A percentile compares a stretch with the other conserved stretches of the same genome.
Evolutionary conservation across 2,888 invertebrate species (phyloP).

Genomic region (Himalopsyche japonica): DNA sequence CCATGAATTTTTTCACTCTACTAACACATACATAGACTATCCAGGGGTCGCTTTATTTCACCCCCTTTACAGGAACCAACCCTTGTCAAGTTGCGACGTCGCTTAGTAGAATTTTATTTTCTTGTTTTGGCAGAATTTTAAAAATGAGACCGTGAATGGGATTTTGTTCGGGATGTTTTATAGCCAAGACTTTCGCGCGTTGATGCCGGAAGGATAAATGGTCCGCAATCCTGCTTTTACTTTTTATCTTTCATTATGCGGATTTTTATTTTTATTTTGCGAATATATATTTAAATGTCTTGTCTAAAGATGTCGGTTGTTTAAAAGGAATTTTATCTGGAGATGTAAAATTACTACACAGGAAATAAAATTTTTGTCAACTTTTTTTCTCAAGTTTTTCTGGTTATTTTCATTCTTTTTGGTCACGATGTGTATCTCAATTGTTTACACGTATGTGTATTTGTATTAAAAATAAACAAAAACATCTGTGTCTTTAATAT

Average conservation of each 20-base stretch:
- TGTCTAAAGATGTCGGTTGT: not conserved
- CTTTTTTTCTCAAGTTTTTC: not conserved
- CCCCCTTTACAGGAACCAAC: slow-evolving; percentile 29
- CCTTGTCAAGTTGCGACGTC: slow-evolving; percentile 38
- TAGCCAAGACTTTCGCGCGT: slow-evolving; percentile 7
- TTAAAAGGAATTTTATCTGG: not conserved
- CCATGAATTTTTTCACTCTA: slow-evolving; percentile 30
- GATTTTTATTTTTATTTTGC: not conserved
- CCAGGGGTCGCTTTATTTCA: slow-evolving; percentile 29
- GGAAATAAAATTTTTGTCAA: not conserved
- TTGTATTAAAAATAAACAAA: not conserved
- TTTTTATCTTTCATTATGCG: not conserved
- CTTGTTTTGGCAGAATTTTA: slow-evolving; percentile 38
- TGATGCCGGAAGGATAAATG: slow-evolving; percentile 7
- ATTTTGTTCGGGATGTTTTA: slow-evolving; percentile 34
- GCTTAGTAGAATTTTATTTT: slow-evolving; percentile 39
- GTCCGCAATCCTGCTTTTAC: not conserved
- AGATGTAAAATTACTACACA: not conserved
- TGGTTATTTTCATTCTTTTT: not conserved
- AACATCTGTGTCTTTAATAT: not conserved
- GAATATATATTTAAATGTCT: not conserved
- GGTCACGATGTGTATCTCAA: not conserved
- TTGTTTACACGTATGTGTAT: not conserved
- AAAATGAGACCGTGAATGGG: slow-evolving; percentile 34
- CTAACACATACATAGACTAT: slow-evolving; percentile 9